phyloP scores from a whole-genome alignment of 2,797 vertebrate genomes.

The Galago senegalensis region DNA sequence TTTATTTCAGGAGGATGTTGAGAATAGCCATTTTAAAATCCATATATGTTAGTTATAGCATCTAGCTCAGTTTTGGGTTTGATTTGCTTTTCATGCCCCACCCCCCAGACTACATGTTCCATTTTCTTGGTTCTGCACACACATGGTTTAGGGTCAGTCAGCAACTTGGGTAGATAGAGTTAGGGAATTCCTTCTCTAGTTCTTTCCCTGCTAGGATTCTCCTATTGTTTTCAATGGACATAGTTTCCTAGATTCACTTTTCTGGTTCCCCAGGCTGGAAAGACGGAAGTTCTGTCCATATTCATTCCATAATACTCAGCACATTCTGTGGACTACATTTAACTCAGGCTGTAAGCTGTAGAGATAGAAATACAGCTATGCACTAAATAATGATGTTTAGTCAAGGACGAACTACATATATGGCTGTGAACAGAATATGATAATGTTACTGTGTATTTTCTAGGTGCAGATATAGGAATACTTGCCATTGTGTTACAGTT shows the following conservation, averaged over 20 bases:
- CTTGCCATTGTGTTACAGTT: not conserved
- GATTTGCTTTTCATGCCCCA: not conserved
- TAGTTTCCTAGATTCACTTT: not conserved
- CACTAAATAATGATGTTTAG: not conserved
- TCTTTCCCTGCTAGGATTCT: not conserved
- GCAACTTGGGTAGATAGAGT: not conserved
- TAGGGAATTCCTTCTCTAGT: not conserved
- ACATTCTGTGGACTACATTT: not conserved
- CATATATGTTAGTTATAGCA: not conserved
- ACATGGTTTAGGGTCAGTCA: not conserved
- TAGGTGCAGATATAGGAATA: not conserved
- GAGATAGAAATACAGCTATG: not conserved
- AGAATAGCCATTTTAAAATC: not conserved
- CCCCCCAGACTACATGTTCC: not conserved
- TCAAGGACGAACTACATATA: not conserved
- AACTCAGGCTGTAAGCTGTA: not conserved
- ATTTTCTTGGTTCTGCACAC: not conserved
- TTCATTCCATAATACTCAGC: not conserved
- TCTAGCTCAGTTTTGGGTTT: not conserved
- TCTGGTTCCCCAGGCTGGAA: not conserved
- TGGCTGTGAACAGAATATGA: not conserved
- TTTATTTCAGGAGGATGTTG: not conserved
- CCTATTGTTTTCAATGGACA: not conserved
- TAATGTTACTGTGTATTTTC: not conserved
- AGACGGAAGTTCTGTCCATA: not conserved